These are phyloP conservation scores for Gambusia yucatana DNA, from an alignment of 2,797 vertebrate genomes.

Conservation along the genomic window DNA sequence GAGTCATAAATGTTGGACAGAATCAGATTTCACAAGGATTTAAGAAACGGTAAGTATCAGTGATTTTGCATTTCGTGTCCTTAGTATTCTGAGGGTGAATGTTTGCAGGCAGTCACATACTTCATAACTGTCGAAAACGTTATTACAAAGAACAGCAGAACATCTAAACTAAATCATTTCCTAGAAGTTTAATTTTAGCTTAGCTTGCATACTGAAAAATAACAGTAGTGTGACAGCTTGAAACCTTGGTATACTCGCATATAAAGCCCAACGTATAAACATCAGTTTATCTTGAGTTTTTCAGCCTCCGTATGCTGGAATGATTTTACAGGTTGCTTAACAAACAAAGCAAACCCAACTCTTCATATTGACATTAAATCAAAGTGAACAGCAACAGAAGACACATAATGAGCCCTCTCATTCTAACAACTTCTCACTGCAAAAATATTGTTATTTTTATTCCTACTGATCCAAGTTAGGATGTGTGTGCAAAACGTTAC, in stretches of 20 bases:
- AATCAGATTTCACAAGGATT: background rate
- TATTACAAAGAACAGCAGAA: no score
- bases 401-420: background rate
- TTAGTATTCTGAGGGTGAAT: background rate
- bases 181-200: background rate
- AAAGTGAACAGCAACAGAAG: background rate
- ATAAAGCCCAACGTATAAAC: background rate
- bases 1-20: background rate
- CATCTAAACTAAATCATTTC: no score
- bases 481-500: slow-evolving; percentile 73
- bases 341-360: background rate
- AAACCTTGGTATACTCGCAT: background rate
- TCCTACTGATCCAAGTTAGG: slow-evolving; percentile 13
- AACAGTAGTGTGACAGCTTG: background rate
- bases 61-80: background rate
- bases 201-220: background rate
- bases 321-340: background rate
- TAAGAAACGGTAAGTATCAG: background rate
- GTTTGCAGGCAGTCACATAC: no score
- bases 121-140: no score
- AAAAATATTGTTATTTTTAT: slow-evolving; percentile 29
- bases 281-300: background rate
- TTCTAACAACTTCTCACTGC: background rate
- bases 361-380: background rate
- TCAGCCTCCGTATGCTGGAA: background rate